A percentile compares a stretch with the other conserved stretches of the same genome.
Conservation (phyloP, 2,113 vertebrate species). For the Serilophus lunatus region DNA sequence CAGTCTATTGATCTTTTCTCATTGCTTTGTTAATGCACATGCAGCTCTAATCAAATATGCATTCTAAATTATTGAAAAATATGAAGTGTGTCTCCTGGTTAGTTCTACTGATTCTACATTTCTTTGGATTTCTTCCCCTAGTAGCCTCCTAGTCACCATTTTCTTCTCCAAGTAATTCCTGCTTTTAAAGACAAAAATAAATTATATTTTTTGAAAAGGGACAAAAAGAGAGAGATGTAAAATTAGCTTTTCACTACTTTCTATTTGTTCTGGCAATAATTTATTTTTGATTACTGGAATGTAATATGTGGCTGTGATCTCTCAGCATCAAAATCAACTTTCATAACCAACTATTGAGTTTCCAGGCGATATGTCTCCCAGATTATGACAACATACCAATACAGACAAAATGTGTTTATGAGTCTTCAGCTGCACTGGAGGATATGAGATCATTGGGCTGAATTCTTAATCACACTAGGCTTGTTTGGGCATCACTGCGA, state of each 20-base stretch:
- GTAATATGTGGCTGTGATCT: slow-evolving; percentile 35
- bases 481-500: not conserved
- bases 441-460: slow-evolving; percentile 46
- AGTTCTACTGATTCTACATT: not conserved
- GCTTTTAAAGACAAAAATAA: not conserved
- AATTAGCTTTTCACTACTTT: slow-evolving; percentile 20
- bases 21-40: not conserved
- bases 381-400: slow-evolving; percentile 35
- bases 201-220: not conserved
- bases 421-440: slow-evolving; percentile 19
- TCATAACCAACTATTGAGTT: slow-evolving; percentile 43
- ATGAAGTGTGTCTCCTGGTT: not conserved
- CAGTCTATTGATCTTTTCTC: not conserved
- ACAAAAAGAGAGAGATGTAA: not conserved
- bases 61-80: not conserved
- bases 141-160: not conserved
- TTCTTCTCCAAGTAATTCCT: not conserved
- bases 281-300: slow-evolving; percentile 37
- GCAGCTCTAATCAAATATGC: not conserved
- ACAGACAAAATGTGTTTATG: slow-evolving; percentile 55
- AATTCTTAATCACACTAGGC: slow-evolving; percentile 1
- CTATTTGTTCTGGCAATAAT: slow-evolving; percentile 6
- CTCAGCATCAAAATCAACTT: slow-evolving; percentile 23
- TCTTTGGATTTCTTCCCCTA: not conserved
- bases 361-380: slow-evolving; percentile 36